Conservation (phyloP, 2,888 invertebrate genomes). For the Microctonus brassicae region DNA sequence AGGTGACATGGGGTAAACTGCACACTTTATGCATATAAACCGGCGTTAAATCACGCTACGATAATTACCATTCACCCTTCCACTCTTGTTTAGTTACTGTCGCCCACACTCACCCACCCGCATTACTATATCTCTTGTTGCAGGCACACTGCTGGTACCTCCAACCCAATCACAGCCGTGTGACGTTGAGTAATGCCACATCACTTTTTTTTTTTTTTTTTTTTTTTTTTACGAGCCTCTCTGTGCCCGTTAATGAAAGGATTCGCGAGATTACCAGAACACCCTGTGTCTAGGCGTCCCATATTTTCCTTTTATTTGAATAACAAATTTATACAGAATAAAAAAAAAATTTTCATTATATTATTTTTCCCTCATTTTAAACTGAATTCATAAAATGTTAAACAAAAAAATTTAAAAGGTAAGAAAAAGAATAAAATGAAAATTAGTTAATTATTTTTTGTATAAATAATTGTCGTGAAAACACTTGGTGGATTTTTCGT, state of each 20-base stretch:
- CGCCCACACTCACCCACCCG: background rate
- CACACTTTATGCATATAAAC: background rate
- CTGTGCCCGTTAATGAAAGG: background rate
- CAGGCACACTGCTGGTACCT: background rate
- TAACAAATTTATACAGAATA: background rate
- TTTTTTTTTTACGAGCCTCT: background rate
- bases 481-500: background rate
- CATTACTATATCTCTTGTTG: background rate
- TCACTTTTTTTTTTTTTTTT: background rate
- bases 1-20: slow-evolving; percentile 3
- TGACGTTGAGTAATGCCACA: background rate
- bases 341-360: background rate
- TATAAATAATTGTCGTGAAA: background rate
- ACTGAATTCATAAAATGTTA: background rate
- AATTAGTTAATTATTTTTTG: background rate
- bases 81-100: background rate
- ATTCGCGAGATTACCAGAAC: background rate
- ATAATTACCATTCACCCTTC: slow-evolving; percentile 5
- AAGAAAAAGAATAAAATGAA: background rate
- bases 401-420: background rate
- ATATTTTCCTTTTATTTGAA: background rate
- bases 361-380: background rate
- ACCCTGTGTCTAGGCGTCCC: too few species aligned
- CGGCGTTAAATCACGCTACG: slow-evolving; percentile 3
- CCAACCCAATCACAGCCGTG: background rate